A percentile compares a stretch with the other conserved stretches of the same genome.
phyloP scores from a whole-genome alignment of 2,797 vertebrate genomes.

The Neosalanx taihuensis region DNA sequence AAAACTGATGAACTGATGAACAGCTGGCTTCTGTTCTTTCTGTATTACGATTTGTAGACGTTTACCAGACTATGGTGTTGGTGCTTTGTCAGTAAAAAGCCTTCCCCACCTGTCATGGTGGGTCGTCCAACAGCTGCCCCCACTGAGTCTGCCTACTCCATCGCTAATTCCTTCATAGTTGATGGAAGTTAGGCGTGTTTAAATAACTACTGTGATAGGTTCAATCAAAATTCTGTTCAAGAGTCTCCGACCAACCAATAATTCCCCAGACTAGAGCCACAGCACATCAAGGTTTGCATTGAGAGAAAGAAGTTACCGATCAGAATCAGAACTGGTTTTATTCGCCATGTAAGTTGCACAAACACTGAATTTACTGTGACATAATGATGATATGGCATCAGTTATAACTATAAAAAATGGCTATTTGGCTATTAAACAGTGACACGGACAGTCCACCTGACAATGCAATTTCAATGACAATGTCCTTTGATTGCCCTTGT shows the following conservation, averaged over 20 bases:
- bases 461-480: too few relatives aligned
- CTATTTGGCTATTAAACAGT: too few relatives aligned
- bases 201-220: too few relatives aligned
- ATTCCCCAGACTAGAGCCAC: too few relatives aligned
- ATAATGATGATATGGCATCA: too few relatives aligned
- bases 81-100: slow-evolving; percentile 34
- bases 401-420: too few relatives aligned
- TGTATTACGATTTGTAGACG: slow-evolving; percentile 39
- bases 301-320: too few relatives aligned
- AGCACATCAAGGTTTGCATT: too few relatives aligned
- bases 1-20: slow-evolving; percentile 25
- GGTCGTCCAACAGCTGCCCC: slow-evolving; percentile 1
- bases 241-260: background rate
- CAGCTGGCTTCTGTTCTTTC: slow-evolving; percentile 47
- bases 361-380: too few relatives aligned
- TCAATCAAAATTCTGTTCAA: background rate
- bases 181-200: background rate
- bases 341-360: too few relatives aligned
- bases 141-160: background rate
- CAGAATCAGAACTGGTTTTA: too few relatives aligned
- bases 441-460: too few relatives aligned
- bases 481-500: background rate
- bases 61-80: slow-evolving; percentile 38
- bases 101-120: slow-evolving; percentile 32
- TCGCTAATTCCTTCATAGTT: background rate